Evolutionary conservation across 2,888 invertebrate genomes (phyloP).

Genomic region (Cetonia aurata): DNA sequence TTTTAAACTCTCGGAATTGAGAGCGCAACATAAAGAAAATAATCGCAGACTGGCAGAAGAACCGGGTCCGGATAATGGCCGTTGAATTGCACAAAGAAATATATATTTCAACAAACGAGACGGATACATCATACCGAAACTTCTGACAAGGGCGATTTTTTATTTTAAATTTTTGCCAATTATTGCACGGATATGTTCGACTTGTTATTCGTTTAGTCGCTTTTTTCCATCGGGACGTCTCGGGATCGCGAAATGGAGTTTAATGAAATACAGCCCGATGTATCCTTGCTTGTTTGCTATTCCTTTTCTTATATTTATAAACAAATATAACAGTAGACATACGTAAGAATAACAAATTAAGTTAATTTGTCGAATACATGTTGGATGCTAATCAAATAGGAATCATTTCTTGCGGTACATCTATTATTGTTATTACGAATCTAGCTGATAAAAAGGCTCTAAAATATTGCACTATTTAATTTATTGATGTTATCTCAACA

Average conservation of each 20-base stretch:
- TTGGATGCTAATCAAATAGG: too few species aligned
- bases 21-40: slow-evolving; percentile 46
- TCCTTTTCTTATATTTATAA: too few species aligned
- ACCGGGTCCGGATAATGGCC: slow-evolving; percentile 48
- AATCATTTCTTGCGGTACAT: too few species aligned
- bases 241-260: neutral
- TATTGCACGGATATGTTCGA: slow-evolving; percentile 45
- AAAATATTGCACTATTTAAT: too few species aligned
- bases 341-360: too few species aligned
- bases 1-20: slow-evolving; percentile 51
- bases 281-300: too few species aligned
- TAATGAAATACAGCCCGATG: slow-evolving; percentile 8
- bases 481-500: too few species aligned
- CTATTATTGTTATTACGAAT: too few species aligned
- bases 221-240: neutral
- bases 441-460: too few species aligned
- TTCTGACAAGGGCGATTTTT: slow-evolving; percentile 48
- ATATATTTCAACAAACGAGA: slow-evolving; percentile 48
- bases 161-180: slow-evolving; percentile 48
- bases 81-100: slow-evolving; percentile 48
- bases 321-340: too few species aligned
- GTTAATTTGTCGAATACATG: too few species aligned
- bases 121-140: slow-evolving; percentile 50
- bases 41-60: slow-evolving; percentile 48
- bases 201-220: slow-evolving; percentile 20